These are phyloP conservation scores for Trisateles emortualis DNA, from an alignment of 2,888 invertebrate species.

Conservation along the genomic window DNA sequence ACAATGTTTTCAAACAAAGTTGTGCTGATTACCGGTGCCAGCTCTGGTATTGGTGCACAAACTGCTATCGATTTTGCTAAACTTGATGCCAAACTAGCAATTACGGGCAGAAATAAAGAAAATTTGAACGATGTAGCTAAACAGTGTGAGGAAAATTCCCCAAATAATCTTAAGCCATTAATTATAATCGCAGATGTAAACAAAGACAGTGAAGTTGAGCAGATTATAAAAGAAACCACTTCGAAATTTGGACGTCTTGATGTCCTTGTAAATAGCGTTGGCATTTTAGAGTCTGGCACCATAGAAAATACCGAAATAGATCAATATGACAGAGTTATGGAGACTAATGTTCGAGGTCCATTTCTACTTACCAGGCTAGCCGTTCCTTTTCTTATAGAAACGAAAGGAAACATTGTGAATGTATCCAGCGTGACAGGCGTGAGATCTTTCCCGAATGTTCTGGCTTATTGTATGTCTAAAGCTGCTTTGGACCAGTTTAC, in stretches of 20 bases:
- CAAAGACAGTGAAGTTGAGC: slow-evolving; percentile 89
- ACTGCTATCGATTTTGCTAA: slow-evolving; percentile 90
- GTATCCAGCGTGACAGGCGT: slow-evolving; percentile 97
- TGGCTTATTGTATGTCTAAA: slow-evolving; percentile 97
- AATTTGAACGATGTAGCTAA: slow-evolving; percentile 89
- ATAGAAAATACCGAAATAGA: slow-evolving; percentile 94
- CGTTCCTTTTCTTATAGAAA: slow-evolving; percentile 92
- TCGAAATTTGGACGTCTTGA: slow-evolving; percentile 90
- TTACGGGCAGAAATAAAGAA: slow-evolving; percentile 90
- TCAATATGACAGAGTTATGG: slow-evolving; percentile 95
- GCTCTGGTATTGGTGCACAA: slow-evolving; percentile 92
- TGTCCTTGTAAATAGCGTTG: slow-evolving; percentile 95
- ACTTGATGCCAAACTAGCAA: slow-evolving; percentile 88
- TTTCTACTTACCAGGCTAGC: slow-evolving; percentile 94
- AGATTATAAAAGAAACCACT: slow-evolving; percentile 89
- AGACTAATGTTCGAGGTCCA: slow-evolving; percentile 93
- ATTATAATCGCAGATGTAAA: slow-evolving; percentile 89
- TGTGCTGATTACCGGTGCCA: slow-evolving; percentile 89
- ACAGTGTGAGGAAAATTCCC: slow-evolving; percentile 81
- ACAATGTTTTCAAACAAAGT: slow-evolving; percentile 86
- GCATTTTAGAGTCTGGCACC: slow-evolving; percentile 91
- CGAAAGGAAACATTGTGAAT: slow-evolving; percentile 95
- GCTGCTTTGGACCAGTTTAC: slow-evolving; percentile 98
- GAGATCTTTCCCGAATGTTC: slow-evolving; percentile 94
- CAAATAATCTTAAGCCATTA: slow-evolving; percentile 77